Evolutionary conservation across 2,888 invertebrate genomes (phyloP).

Genomic region (Oligia latruncula): DNA sequence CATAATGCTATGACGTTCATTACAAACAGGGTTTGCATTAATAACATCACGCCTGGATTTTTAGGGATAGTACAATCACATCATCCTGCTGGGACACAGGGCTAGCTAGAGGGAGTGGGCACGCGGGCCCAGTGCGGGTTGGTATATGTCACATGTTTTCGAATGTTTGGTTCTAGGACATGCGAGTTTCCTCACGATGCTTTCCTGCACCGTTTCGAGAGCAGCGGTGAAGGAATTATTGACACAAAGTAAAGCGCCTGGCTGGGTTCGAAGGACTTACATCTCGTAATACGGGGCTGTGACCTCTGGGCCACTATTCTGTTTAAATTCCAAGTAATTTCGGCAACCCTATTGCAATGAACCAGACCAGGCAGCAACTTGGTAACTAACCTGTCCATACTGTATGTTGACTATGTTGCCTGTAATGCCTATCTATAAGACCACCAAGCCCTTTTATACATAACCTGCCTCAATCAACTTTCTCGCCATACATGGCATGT

Average conservation of each 20-base stretch:
- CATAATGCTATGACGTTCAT: background rate
- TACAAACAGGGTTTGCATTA: background rate
- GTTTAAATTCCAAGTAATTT: no score
- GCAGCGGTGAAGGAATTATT: no score
- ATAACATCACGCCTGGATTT: background rate
- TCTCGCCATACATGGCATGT: slow-evolving; percentile 19
- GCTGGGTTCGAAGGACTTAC: no score
- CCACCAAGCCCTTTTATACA: slow-evolving; percentile 9
- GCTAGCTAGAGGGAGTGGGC: no score
- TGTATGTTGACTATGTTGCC: slow-evolving; percentile 1
- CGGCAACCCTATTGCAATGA: background rate
- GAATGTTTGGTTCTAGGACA: no score
- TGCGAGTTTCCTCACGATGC: no score
- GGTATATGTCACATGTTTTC: no score
- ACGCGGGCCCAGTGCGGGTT: no score
- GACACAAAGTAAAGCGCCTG: no score
- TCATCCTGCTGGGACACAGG: background rate
- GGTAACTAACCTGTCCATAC: background rate
- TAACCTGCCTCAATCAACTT: slow-evolving; percentile 36
- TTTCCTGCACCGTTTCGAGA: no score
- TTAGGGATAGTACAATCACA: background rate
- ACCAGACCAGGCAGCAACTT: background rate
- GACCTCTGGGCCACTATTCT: background rate
- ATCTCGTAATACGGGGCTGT: background rate
- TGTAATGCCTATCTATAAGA: slow-evolving; percentile 6